Evolutionary conservation across 2,113 vertebrate genomes (phyloP).

Genomic region (Callionymus lyra): DNA sequence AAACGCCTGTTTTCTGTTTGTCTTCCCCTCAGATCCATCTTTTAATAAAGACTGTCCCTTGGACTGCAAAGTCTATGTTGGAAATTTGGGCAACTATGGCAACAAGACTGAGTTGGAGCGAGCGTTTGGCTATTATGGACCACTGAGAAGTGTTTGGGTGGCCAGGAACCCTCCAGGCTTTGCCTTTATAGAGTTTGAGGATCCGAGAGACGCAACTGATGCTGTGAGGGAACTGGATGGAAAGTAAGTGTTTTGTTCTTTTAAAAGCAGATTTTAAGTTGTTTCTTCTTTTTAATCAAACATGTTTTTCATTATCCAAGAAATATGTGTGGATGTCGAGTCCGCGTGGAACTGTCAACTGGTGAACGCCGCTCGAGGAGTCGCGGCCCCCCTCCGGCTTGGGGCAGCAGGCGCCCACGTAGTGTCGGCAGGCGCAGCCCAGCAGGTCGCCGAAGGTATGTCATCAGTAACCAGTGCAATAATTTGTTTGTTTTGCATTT

Average conservation of each 20-base stretch:
- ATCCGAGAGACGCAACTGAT: slow-evolving; percentile 92
- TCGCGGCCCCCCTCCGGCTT: slow-evolving; percentile 86
- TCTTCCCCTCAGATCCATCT: slow-evolving; percentile 57
- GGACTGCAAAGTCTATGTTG: slow-evolving; percentile 97
- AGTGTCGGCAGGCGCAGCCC: slow-evolving; percentile 86
- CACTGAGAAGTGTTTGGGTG: slow-evolving; percentile 93
- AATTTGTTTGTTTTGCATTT: no score
- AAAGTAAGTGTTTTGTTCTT: slow-evolving; percentile 72
- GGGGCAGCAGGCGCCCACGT: slow-evolving; percentile 82
- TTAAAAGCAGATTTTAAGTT: background rate
- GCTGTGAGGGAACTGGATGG: slow-evolving; percentile 96
- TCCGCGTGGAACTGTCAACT: slow-evolving; percentile 90
- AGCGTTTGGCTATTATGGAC: slow-evolving; percentile 94
- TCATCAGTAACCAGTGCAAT: no score
- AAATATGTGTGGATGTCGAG: slow-evolving; percentile 85
- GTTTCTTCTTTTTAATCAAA: background rate
- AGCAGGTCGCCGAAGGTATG: slow-evolving; percentile 83
- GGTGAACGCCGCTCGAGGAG: slow-evolving; percentile 91
- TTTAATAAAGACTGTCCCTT: slow-evolving; percentile 90
- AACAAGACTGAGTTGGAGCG: slow-evolving; percentile 95
- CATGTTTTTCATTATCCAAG: slow-evolving; percentile 42
- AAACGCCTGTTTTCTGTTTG: background rate
- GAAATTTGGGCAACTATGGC: slow-evolving; percentile 95
- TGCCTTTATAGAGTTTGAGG: slow-evolving; percentile 97
- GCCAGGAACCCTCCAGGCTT: slow-evolving; percentile 94